Percentiles rank a stretch among this genome's conserved stretches.
Conservation (phyloP, 2,888 invertebrate species). For the Archaeoteleia sp. region DNA sequence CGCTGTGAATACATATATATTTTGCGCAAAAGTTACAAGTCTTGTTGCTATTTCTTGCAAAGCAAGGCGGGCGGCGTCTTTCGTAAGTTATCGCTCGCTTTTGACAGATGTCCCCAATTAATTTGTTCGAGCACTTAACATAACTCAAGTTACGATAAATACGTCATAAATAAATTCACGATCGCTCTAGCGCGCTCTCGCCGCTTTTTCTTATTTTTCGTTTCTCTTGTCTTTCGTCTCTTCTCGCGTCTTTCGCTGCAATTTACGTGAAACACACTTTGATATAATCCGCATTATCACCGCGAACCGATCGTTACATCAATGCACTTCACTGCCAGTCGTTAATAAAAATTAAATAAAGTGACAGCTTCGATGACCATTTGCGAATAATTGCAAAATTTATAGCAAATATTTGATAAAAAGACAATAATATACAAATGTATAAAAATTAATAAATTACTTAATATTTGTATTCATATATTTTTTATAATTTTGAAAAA, state of each 20-base stretch:
- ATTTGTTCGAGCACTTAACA: conserved; percentile 63
- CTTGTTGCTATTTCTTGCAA: conserved; percentile 34
- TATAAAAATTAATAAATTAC: too few relatives aligned
- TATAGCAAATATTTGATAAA: conserved; percentile 40
- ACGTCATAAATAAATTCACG: conserved; percentile 54
- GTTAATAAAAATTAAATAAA: conserved; percentile 49
- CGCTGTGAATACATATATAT: conserved; percentile 12
- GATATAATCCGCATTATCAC: conserved; percentile 52
- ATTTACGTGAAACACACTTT: conserved; percentile 50
- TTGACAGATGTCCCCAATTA: conserved; percentile 64
- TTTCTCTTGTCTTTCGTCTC: conserved; percentile 32
- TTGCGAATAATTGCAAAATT: conserved; percentile 24
- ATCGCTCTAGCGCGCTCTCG: conserved; percentile 22
- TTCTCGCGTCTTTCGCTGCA: conserved; percentile 36
- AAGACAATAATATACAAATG: too few relatives aligned
- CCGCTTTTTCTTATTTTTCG: conserved; percentile 31
- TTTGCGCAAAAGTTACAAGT: conserved; percentile 20
- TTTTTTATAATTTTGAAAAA: too few relatives aligned
- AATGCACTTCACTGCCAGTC: conserved; percentile 49
- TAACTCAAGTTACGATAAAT: conserved; percentile 59
- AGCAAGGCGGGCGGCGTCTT: conserved; percentile 19
- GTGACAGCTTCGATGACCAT: conserved; percentile 46
- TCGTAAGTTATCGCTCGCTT: conserved; percentile 58
- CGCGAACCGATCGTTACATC: conserved; percentile 49
- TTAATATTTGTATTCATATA: too few relatives aligned